Percentiles rank a stretch among this genome's conserved stretches.
phyloP scores from a whole-genome alignment of 2,797 vertebrate species.

The Mormyrus proboscirostris region DNA sequence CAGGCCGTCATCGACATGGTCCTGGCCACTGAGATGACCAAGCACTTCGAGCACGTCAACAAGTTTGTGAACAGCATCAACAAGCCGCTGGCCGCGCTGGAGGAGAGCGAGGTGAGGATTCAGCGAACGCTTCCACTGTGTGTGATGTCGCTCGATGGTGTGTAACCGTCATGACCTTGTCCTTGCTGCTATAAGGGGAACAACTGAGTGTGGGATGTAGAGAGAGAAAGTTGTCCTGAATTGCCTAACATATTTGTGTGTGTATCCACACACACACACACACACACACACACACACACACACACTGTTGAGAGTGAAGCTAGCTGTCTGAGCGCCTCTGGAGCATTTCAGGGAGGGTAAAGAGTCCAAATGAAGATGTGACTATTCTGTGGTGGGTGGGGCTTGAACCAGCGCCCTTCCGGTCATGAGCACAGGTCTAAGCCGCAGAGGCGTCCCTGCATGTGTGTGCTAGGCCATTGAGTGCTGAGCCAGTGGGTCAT shows the following conservation, averaged over 20 bases:
- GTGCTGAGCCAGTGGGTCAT: neutral
- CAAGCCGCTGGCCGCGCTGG: constrained; percentile 81
- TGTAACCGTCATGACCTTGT: neutral
- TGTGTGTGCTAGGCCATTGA: neutral
- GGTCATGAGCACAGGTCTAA: neutral
- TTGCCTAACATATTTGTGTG: neutral
- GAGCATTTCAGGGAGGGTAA: neutral
- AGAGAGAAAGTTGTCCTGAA: neutral
- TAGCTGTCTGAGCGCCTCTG: neutral
- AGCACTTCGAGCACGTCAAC: constrained; percentile 97
- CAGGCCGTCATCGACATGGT: constrained; percentile 97
- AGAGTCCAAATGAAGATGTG: neutral
- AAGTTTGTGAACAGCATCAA: constrained; percentile 98
- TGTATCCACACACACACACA: neutral
- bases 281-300: neutral
- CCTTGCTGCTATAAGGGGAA: neutral
- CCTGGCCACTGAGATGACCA: constrained; percentile 96
- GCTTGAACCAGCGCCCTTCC: neutral
- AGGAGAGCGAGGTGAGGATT: constrained; percentile 81
- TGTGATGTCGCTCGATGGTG: neutral
- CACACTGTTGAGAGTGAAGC: neutral
- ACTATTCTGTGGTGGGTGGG: neutral
- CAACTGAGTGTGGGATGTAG: neutral
- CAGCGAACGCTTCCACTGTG: neutral
- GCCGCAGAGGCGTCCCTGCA: neutral